Evolutionary conservation across 2,888 invertebrate genomes (phyloP), one percentile per base, ranked within the genome.

Genomic region (Synanthedon tipuliformis): DNA sequence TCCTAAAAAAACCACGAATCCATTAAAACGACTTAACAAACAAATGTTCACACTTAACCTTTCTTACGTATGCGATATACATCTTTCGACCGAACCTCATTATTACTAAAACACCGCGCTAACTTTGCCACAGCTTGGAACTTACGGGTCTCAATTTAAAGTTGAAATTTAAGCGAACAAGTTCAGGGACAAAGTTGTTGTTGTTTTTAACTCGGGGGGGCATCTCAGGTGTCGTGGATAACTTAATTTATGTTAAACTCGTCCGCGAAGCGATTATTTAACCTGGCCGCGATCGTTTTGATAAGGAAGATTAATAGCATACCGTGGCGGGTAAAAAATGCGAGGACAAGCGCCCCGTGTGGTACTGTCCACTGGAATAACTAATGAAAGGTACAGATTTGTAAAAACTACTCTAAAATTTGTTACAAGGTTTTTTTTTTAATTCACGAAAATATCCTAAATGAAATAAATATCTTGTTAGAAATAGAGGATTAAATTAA

Each of bases 31-130:
- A 81, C 83, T 85, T 84, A 81, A 84, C 84, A 82, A 85, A 86
- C 86, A 85, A 85, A 85, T 85, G 85, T 85, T 85, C 81, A 85
- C 86, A 85, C 84, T 85, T 84, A 84, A 85, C 85, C 83, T 85
- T 81, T 82, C 82, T 83, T 81, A 79, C 71, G 63, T 69, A 68
- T 66, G 69, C 69, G 83, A 83, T 83, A 82, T 78, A 76, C 76
- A 85, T 83, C 84, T 81, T 73, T 77, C 69, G 76, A 73, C 76
- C 80, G 77, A 75, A 74, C 70, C 75, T 84, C 80, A 83, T 82
- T 84, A 84, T 81, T 77, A 77, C 72, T 61, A 60, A 59, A 66
- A 60, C 58, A 64, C 73, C 60, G 58, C 62, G 12, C 61, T 64
- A 55, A 23, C 41, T 41, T 40, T 16, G 56, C 50, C 69, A 45